Evolutionary conservation across 2,888 invertebrate genomes (phyloP).

Genomic region (Cryptocheilus praepositus): DNA sequence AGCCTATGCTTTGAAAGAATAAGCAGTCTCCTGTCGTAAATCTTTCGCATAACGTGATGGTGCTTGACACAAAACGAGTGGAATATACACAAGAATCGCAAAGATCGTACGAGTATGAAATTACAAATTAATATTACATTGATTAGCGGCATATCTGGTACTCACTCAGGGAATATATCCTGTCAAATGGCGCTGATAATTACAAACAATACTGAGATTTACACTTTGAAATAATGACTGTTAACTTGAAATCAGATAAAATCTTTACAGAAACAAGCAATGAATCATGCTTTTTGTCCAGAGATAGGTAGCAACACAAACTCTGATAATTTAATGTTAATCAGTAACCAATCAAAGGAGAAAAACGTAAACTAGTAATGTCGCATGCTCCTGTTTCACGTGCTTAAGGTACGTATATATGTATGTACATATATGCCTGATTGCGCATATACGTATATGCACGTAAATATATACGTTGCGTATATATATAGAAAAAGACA

Average conservation of each 20-base stretch:
- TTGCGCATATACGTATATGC: slow-evolving; percentile 18
- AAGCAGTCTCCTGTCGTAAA: slow-evolving; percentile 56
- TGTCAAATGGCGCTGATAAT: slow-evolving; percentile 74
- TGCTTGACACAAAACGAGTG: slow-evolving; percentile 72
- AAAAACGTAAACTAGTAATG: slow-evolving; percentile 48
- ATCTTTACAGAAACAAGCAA: slow-evolving; percentile 65
- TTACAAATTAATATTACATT: slow-evolving; percentile 68
- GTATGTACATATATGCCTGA: slow-evolving; percentile 34
- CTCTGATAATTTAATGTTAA: slow-evolving; percentile 45
- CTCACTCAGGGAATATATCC: slow-evolving; percentile 74
- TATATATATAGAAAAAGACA: slow-evolving; percentile 52
- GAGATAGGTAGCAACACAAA: slow-evolving; percentile 56
- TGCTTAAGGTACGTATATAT: slow-evolving; percentile 48
- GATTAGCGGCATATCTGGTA: slow-evolving; percentile 74
- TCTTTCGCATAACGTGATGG: slow-evolving; percentile 56
- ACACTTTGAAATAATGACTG: slow-evolving; percentile 73
- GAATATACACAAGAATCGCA: slow-evolving; percentile 60
- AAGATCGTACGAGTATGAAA: slow-evolving; percentile 60
- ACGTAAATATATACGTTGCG: slow-evolving; percentile 37
- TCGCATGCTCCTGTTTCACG: slow-evolving; percentile 55
- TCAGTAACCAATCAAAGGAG: slow-evolving; percentile 47
- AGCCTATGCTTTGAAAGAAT: slow-evolving; percentile 30
- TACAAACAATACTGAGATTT: slow-evolving; percentile 74
- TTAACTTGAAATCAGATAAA: slow-evolving; percentile 68
- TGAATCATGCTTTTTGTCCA: slow-evolving; percentile 62